Evolutionary conservation across 2,888 invertebrate genomes (phyloP).

Genomic region (Alsophila aescularia): DNA sequence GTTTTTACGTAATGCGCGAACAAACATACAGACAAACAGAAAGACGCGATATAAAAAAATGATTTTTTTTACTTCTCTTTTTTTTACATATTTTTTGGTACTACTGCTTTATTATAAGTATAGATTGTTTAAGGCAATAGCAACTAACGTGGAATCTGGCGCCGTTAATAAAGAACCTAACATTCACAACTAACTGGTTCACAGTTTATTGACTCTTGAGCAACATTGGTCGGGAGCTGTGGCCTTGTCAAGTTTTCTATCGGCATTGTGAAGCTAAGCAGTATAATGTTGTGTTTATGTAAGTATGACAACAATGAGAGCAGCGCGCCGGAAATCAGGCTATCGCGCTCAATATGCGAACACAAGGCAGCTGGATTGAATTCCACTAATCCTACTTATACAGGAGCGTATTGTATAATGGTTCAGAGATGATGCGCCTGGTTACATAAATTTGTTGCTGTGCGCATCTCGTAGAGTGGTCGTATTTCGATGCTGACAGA

Average conservation of each 20-base stretch:
- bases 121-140: neutral
- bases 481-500: too few relatives aligned
- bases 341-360: constrained; percentile 14
- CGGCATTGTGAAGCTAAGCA: constrained; percentile 1
- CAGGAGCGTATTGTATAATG: constrained; percentile 5
- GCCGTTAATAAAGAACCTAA: neutral
- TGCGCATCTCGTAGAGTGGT: neutral
- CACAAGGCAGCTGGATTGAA: constrained; percentile 10
- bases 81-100: neutral
- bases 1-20: too few relatives aligned
- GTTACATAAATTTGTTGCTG: constrained; percentile 1
- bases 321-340: constrained; percentile 17
- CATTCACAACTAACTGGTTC: constrained; percentile 7
- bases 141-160: neutral
- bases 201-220: constrained; percentile 12
- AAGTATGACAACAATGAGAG: constrained; percentile 15
- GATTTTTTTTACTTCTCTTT: too few relatives aligned
- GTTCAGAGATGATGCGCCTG: constrained; percentile 2
- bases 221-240: neutral
- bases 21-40: too few relatives aligned
- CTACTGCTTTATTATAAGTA: too few relatives aligned
- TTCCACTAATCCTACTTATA: constrained; percentile 14
- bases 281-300: neutral
- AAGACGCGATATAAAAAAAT: too few relatives aligned
- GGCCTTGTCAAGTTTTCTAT: constrained; percentile 14